Conservation (phyloP, 1,140 invertebrate species). For the Rhynchophorus ferrugineus region DNA sequence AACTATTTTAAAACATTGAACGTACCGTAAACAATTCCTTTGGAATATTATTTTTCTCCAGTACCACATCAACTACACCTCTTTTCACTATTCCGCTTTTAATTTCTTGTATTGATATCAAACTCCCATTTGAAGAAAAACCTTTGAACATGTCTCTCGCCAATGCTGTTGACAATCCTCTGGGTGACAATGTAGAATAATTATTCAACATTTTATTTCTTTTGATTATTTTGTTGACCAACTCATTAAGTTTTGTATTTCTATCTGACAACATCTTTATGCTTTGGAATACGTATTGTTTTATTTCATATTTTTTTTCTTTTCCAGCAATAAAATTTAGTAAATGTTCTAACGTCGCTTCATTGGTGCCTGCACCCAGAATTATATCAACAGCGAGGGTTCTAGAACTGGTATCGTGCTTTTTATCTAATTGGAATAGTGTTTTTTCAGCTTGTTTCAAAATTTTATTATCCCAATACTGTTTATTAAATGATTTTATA, state of each 20-base stretch:
- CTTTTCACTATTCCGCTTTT: constrained; percentile 65
- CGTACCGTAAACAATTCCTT: constrained; percentile 47
- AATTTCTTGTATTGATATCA: constrained; percentile 70
- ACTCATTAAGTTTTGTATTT: constrained; percentile 41
- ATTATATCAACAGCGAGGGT: constrained; percentile 66
- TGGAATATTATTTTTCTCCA: constrained; percentile 47
- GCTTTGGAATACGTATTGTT: constrained; percentile 58
- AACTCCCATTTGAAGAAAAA: constrained; percentile 56
- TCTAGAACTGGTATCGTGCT: constrained; percentile 62
- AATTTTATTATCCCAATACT: constrained; percentile 43
- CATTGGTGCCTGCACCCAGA: constrained; percentile 49
- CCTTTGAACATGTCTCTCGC: constrained; percentile 52
- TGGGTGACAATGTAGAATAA: constrained; percentile 58
- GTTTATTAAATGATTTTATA: constrained; percentile 48
- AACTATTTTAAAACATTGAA: too few species aligned
- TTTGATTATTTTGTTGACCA: constrained; percentile 41
- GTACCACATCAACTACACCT: constrained; percentile 63
- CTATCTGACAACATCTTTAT: constrained; percentile 53
- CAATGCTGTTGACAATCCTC: constrained; percentile 66
- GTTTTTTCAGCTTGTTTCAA: constrained; percentile 46
- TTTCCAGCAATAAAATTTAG: constrained; percentile 47
- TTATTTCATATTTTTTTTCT: constrained; percentile 56
- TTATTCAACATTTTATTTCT: constrained; percentile 49
- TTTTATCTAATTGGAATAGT: constrained; percentile 56
- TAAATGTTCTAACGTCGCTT: constrained; percentile 48